These are phyloP conservation scores for Drosophila nigricruria DNA, from an alignment of 2,888 invertebrate genomes.

Conservation along the genomic window DNA sequence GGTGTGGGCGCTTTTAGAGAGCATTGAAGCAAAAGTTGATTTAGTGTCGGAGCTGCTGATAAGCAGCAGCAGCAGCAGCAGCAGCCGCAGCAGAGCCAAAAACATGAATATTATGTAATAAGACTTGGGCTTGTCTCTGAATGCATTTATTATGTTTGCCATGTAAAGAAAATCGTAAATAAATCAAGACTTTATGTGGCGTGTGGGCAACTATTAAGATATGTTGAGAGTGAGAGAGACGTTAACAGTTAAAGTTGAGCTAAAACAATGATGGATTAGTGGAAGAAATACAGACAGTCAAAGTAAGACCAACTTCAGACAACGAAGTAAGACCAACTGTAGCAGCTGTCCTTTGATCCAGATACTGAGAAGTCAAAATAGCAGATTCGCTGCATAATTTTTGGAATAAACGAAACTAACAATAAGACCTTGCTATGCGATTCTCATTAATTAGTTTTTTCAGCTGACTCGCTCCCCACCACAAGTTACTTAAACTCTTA, in stretches of 20 bases:
- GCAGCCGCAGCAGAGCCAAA: slow-evolving; percentile 18
- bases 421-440: background rate
- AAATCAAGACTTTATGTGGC: slow-evolving; percentile 8
- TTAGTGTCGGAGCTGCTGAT: slow-evolving; percentile 67
- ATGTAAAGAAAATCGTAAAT: slow-evolving; percentile 12
- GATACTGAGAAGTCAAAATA: too few species aligned
- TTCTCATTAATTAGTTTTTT: too few species aligned
- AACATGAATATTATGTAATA: slow-evolving; percentile 42
- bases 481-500: background rate
- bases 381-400: background rate
- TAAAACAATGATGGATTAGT: too few species aligned
- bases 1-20: slow-evolving; percentile 15
- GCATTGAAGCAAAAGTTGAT: slow-evolving; percentile 71
- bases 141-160: slow-evolving; percentile 8
- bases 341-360: too few species aligned
- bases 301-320: too few species aligned
- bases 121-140: slow-evolving; percentile 14
- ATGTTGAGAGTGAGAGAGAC: background rate
- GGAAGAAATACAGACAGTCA: too few species aligned
- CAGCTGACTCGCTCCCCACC: too few species aligned
- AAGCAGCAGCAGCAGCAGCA: slow-evolving; percentile 38
- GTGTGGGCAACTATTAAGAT: background rate
- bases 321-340: too few species aligned
- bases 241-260: too few species aligned
- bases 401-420: background rate